Conservation (phyloP, 2,113 vertebrate species). For the Festucalex cinctus region DNA sequence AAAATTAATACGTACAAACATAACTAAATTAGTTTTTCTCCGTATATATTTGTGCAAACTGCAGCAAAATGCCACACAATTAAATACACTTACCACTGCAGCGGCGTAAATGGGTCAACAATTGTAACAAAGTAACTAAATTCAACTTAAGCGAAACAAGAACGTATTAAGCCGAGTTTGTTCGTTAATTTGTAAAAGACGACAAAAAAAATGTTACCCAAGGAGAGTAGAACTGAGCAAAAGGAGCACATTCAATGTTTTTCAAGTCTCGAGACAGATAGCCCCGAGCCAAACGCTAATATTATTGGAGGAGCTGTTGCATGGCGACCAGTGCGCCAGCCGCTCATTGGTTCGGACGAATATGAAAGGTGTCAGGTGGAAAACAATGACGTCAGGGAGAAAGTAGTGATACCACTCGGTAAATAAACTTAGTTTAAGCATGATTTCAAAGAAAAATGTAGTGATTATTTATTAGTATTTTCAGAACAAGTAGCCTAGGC, state of each 20-base stretch:
- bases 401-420: neutral
- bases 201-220: neutral
- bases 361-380: slow-evolving; percentile 40
- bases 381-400: neutral
- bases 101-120: slow-evolving; percentile 23
- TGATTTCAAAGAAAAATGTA: too few relatives aligned
- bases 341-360: slow-evolving; percentile 52
- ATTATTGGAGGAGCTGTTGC: slow-evolving; percentile 66
- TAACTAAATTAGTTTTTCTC: neutral
- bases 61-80: slow-evolving; percentile 12
- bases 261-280: slow-evolving; percentile 41
- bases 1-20: neutral
- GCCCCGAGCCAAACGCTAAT: slow-evolving; percentile 36
- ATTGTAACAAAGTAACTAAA: neutral
- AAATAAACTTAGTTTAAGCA: neutral
- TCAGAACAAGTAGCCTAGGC: too few relatives aligned
- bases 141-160: neutral
- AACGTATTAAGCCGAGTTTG: neutral
- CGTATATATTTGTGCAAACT: neutral
- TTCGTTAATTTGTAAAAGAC: neutral
- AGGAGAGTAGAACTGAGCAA: neutral
- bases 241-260: slow-evolving; percentile 19
- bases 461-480: too few relatives aligned
- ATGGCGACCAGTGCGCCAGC: slow-evolving; percentile 58
- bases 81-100: slow-evolving; percentile 19